Conservation (phyloP, 2,797 vertebrate species). For the Spinus pinus region DNA sequence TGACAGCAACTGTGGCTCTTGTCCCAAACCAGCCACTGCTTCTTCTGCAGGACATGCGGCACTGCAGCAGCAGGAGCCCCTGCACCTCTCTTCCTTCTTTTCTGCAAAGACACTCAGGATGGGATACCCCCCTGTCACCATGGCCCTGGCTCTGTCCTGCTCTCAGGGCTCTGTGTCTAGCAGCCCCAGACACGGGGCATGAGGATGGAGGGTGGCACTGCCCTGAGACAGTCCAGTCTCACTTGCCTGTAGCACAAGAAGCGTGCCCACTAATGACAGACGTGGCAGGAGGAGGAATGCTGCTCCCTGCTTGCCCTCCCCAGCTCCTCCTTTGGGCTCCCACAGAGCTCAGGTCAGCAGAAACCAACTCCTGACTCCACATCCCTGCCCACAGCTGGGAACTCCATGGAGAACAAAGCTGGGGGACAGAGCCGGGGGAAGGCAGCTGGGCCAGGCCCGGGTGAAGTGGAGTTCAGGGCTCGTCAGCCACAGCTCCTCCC, state of each 20-base stretch:
- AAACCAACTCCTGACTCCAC: neutral
- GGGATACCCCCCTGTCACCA: too few species aligned
- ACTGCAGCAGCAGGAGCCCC: neutral
- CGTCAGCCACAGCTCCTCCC: slow-evolving; percentile 38
- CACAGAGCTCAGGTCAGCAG: neutral
- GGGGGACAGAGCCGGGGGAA: neutral
- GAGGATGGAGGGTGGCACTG: neutral
- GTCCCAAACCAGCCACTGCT: neutral
- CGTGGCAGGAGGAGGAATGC: neutral
- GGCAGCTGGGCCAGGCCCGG: slow-evolving; percentile 50
- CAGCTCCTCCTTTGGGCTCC: neutral
- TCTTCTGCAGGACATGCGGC: neutral
- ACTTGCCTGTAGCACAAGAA: too few species aligned
- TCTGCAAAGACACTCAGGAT: neutral
- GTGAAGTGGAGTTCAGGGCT: slow-evolving; percentile 58
- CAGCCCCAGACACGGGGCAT: neutral
- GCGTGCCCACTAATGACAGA: neutral
- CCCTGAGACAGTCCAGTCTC: neutral
- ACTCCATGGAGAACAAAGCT: slow-evolving; percentile 3
- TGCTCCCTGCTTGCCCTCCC: neutral
- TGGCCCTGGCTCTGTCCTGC: neutral
- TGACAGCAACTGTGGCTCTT: neutral
- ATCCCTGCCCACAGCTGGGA: neutral
- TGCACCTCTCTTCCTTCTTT: neutral
- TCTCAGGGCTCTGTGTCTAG: neutral